Evolutionary conservation across 2,888 invertebrate genomes (phyloP).

Genomic region (Parascotia fuliginaria): DNA sequence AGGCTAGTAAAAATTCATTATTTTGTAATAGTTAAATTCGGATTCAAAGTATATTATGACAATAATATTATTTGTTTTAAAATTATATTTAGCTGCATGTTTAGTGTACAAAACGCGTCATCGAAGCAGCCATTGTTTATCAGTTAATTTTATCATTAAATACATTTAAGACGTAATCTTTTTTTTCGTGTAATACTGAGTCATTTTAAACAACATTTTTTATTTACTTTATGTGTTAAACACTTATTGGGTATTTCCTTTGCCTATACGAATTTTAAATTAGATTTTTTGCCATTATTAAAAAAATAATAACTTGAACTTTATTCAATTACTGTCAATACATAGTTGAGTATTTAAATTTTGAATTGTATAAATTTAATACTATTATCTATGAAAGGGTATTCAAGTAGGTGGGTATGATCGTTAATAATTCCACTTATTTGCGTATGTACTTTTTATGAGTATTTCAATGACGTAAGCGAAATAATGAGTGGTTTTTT

Average conservation of each 20-base stretch:
- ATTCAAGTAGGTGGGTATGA: not conserved
- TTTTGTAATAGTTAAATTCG: not conserved
- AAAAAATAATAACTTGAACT: conserved; percentile 33
- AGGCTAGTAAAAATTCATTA: too few relatives aligned
- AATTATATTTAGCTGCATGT: not conserved
- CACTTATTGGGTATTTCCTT: conserved; percentile 37
- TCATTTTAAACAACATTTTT: conserved; percentile 41
- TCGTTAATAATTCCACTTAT: not conserved
- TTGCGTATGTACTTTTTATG: not conserved
- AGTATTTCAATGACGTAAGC: not conserved
- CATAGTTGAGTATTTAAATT: conserved; percentile 33
- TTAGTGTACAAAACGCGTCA: conserved; percentile 17
- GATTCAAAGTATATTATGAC: not conserved
- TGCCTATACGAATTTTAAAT: conserved; percentile 15
- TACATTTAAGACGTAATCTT: conserved; percentile 49
- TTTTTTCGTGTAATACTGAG: conserved; percentile 35
- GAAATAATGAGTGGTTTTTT: not conserved
- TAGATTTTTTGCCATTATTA: conserved; percentile 11
- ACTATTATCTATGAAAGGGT: not conserved
- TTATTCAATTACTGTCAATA: conserved; percentile 23
- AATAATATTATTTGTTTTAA: not conserved
- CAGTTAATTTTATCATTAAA: conserved; percentile 61
- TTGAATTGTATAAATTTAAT: conserved; percentile 13
- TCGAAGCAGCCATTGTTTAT: conserved; percentile 47
- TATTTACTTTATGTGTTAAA: conserved; percentile 27